These are phyloP conservation scores for Bombus confusus DNA, from an alignment of 1,140 invertebrate species.

Conservation along the genomic window DNA sequence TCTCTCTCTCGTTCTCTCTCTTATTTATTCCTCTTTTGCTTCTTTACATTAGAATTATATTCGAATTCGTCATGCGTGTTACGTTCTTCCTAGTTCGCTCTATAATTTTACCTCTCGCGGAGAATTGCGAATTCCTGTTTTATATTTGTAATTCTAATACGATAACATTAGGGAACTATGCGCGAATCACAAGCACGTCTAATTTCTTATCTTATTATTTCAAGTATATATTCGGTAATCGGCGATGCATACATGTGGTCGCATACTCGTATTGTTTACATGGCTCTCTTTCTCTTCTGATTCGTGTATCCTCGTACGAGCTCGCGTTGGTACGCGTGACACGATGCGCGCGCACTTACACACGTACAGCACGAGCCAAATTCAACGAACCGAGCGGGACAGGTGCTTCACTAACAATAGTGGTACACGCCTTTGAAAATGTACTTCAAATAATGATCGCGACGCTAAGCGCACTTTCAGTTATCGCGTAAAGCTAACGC, in stretches of 20 bases:
- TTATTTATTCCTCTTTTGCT: neutral
- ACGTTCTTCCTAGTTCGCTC: neutral
- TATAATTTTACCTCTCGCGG: conserved; percentile 31
- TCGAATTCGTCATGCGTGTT: conserved; percentile 9
- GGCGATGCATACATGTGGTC: conserved; percentile 24
- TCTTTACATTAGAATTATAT: neutral
- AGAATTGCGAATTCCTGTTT: conserved; percentile 44
- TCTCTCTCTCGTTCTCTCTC: neutral
- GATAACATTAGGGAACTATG: conserved; percentile 22
- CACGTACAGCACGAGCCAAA: conserved; percentile 55
- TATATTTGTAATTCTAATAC: conserved; percentile 69
- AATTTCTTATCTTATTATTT: conserved; percentile 52
- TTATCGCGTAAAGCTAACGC: conserved; percentile 29
- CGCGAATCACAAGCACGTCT: conserved; percentile 17
- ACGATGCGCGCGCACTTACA: conserved; percentile 24
- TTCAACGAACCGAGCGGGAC: conserved; percentile 50
- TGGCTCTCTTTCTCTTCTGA: conserved; percentile 24
- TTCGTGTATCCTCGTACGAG: neutral
- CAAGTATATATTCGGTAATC: conserved; percentile 27
- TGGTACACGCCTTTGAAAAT: conserved; percentile 18
- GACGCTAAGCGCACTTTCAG: conserved; percentile 40
- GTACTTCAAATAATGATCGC: conserved; percentile 45
- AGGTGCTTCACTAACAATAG: conserved; percentile 58
- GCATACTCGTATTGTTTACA: conserved; percentile 46
- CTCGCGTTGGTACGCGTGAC: conserved; percentile 5